phyloP scores from a whole-genome alignment of 2,888 invertebrate genomes.

The Ephialtes manifestator region DNA sequence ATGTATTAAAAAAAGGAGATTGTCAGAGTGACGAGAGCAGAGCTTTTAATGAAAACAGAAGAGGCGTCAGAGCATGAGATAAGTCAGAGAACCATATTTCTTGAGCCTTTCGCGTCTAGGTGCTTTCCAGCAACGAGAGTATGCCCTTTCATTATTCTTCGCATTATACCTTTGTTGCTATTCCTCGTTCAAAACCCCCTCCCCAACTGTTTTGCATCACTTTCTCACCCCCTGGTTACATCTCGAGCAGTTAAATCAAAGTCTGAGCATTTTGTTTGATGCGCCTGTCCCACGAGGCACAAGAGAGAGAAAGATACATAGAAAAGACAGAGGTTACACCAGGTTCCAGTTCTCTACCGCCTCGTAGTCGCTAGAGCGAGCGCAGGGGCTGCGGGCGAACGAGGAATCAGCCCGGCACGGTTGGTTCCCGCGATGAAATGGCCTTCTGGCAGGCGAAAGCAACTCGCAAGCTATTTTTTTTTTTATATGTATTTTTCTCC shows the following conservation, averaged over 20 bases:
- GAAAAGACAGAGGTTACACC: constrained; percentile 42
- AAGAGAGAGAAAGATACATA: constrained; percentile 27
- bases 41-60: constrained; percentile 79
- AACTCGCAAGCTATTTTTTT: constrained; percentile 37
- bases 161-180: constrained; percentile 72
- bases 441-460: constrained; percentile 54
- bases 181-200: constrained; percentile 53
- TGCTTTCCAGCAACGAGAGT: constrained; percentile 66
- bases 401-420: constrained; percentile 43
- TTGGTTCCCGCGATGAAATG: constrained; percentile 53
- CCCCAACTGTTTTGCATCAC: constrained; percentile 31
- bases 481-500: constrained; percentile 1
- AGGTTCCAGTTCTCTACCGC: constrained; percentile 51
- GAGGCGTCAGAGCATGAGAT: constrained; percentile 75
- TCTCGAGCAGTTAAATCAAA: constrained; percentile 76
- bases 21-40: constrained; percentile 45
- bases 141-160: constrained; percentile 78
- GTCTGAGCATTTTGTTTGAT: constrained; percentile 71
- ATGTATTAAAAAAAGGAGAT: constrained; percentile 19
- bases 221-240: constrained; percentile 50
- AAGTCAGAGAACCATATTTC: constrained; percentile 73
- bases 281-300: constrained; percentile 41
- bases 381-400: constrained; percentile 18
- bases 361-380: constrained; percentile 28
- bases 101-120: constrained; percentile 52